These are phyloP conservation scores for Xenopus petersii DNA, from an alignment of 2,797 vertebrate species.

Conservation along the genomic window DNA sequence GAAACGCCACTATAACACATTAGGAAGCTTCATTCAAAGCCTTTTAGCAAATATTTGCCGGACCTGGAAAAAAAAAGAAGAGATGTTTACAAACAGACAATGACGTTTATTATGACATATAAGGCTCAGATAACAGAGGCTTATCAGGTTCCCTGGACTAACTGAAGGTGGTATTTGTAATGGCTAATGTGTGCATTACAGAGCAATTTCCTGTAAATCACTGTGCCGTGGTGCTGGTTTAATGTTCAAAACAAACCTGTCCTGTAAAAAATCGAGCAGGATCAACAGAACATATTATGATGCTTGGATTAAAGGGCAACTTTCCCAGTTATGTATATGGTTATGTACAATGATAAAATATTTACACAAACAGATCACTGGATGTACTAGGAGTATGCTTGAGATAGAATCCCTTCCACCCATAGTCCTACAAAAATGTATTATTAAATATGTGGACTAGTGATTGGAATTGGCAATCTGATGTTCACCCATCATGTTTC, in stretches of 20 bases:
- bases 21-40: slow-evolving; percentile 53
- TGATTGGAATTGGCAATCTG: too few relatives aligned
- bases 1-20: slow-evolving; percentile 52
- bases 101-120: slow-evolving; percentile 60
- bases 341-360: too few relatives aligned
- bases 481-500: too few relatives aligned
- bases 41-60: slow-evolving; percentile 62
- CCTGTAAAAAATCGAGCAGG: slow-evolving; percentile 60
- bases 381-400: too few relatives aligned
- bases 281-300: slow-evolving; percentile 39
- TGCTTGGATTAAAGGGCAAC: background rate
- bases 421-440: too few relatives aligned
- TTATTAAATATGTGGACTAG: too few relatives aligned
- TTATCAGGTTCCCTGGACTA: slow-evolving; percentile 54
- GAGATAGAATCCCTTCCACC: too few relatives aligned
- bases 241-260: slow-evolving; percentile 60
- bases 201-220: slow-evolving; percentile 73
- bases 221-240: slow-evolving; percentile 70
- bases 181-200: slow-evolving; percentile 59
- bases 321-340: too few relatives aligned
- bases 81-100: slow-evolving; percentile 61
- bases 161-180: slow-evolving; percentile 62
- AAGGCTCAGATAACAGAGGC: slow-evolving; percentile 55
- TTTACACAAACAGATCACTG: too few relatives aligned
- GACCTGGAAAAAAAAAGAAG: slow-evolving; percentile 40